Evolutionary conservation across 2,113 vertebrate species (phyloP).

Genomic region (western clawed frog (Xenopus tropicalis)): UCB_Xtro_10.0 CM004443.2:193121001-193121500

Average conservation of each 20-base stretch:
- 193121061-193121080: conserved; percentile 8
- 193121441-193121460: too few species aligned
- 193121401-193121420: too few species aligned
- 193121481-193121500: neutral
- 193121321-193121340: too few species aligned
- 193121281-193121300: conserved; percentile 8
- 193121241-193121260: conserved; percentile 32
- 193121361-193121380: too few species aligned
- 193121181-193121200: conserved; percentile 55
- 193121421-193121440: too few species aligned
- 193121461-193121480: too few species aligned
- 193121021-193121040: too few species aligned
- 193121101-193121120: conserved; percentile 45
- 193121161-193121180: conserved; percentile 45
- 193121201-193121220: conserved; percentile 37
- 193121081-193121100: conserved; percentile 31
- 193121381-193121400: too few species aligned
- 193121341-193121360: too few species aligned
- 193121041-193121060: too few species aligned
- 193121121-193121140: conserved; percentile 54
- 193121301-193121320: neutral
- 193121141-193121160: conserved; percentile 49
- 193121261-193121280: conserved; percentile 2
- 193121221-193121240: conserved; percentile 32
- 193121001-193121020: too few species aligned